Base-by-base conservation (phyloP, 2,113 vertebrate genomes). In the Ceratotherium simum region DNA sequence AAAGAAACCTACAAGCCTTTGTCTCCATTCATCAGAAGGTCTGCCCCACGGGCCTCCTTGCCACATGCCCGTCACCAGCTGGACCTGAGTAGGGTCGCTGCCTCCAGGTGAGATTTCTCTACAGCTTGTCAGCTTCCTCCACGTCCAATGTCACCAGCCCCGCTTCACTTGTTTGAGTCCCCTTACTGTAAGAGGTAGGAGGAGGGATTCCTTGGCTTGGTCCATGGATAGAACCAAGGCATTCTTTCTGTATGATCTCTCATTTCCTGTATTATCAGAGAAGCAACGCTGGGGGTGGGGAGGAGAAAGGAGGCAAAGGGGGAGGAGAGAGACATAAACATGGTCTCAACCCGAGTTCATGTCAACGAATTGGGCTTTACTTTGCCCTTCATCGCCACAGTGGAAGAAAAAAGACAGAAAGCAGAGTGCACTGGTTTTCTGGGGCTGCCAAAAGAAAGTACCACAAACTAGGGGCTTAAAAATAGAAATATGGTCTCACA, bases 281-380 rank as follows among this genome's bases (percentile, higher is more conserved):
- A 51, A 75, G n/a, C 16, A 31, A n/a, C 3, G 6, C 10, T 16
- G 39, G 8, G 9, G 20, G 25, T 42, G 20, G 0, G 18, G 36
- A 7, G 13, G 1, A 3, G 23, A 20, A 72, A 33, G 29, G 31
- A 27, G 18, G 54, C 6, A 23, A 48, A 29, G 51, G 4, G 16
- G 17, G 8, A 13, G 65, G 33, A 36, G 36, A 36, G 33, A 2
- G 70, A 60, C n/a, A 75, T 17, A 67, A 14, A 25, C 14, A 2
- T 2, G 13, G 31, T 6, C 2, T 25, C 10, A 9, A 6, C 36
- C 0, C 0, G 2, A 2, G 9, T 8, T 16, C 3, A 4, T n/a
- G 23, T 12, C 56, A 21, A 0, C 1, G 46, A 46, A 5, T 8
- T 0, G 17, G 56, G 56, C 36, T 33, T 36, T 25, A n/a, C 62